Percentiles rank a stretch among this genome's conserved stretches.
Evolutionary conservation across 2,113 vertebrate genomes (phyloP).

Genomic region (Ophiodon elongatus): DNA sequence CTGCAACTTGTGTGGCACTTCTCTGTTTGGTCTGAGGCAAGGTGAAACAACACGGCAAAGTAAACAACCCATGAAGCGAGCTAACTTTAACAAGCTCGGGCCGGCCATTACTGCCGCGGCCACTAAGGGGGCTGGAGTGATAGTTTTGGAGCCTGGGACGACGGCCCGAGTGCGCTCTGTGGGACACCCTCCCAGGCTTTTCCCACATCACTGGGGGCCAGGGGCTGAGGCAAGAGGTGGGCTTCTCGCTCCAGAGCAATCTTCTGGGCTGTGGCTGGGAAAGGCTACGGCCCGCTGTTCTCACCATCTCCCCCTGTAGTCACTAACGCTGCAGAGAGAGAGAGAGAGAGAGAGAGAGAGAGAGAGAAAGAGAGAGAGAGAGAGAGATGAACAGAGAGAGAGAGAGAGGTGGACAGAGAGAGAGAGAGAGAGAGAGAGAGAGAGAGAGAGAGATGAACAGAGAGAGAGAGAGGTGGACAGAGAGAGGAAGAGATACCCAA

Average conservation of each 20-base stretch:
- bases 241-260: slow-evolving; percentile 73
- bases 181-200: slow-evolving; percentile 79
- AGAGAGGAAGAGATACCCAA: slow-evolving; percentile 22
- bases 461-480: slow-evolving; percentile 17
- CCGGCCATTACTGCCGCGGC: slow-evolving; percentile 22
- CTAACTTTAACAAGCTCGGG: slow-evolving; percentile 59
- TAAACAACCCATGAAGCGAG: slow-evolving; percentile 50
- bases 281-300: slow-evolving; percentile 81
- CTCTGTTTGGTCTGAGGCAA: slow-evolving; percentile 63
- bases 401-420: slow-evolving; percentile 14
- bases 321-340: slow-evolving; percentile 44
- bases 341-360: slow-evolving; percentile 13
- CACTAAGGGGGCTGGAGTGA: slow-evolving; percentile 37
- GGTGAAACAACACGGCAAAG: slow-evolving; percentile 69
- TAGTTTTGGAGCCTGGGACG: slow-evolving; percentile 56
- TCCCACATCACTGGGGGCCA: slow-evolving; percentile 82
- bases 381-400: slow-evolving; percentile 20
- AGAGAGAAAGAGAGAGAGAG: slow-evolving; percentile 17
- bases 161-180: slow-evolving; percentile 58
- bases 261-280: slow-evolving; percentile 85
- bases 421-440: slow-evolving; percentile 15
- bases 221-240: slow-evolving; percentile 72
- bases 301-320: slow-evolving; percentile 80
- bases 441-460: slow-evolving; percentile 43
- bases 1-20: slow-evolving; percentile 70